Conservation (phyloP, 53 echinoderm and acorn worm genomes). For the Holothuria leucospilota region DNA sequence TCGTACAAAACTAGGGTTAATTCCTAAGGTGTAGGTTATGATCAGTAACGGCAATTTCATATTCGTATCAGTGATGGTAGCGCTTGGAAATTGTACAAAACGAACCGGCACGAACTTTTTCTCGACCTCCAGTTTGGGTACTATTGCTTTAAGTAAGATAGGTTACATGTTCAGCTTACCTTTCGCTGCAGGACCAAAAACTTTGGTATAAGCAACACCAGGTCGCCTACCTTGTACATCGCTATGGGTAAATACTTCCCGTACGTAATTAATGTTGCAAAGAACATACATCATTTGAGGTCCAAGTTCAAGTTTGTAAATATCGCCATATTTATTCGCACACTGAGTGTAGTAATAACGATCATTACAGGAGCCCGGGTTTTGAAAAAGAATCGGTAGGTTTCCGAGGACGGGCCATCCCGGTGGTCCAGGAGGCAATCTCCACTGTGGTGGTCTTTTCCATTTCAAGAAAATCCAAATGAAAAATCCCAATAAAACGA, state of each 20-base stretch:
- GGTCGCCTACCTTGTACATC: slow-evolving; percentile 6
- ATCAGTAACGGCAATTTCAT: too few species aligned
- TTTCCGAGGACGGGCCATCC: slow-evolving; percentile 23
- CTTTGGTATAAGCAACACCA: not conserved
- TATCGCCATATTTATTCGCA: not conserved
- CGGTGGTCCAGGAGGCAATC: slow-evolving; percentile 17
- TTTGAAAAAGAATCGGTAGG: slow-evolving; percentile 9
- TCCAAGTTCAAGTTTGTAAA: slow-evolving; percentile 7
- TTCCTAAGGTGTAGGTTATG: too few species aligned
- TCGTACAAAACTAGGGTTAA: too few species aligned
- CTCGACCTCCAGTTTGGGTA: not conserved
- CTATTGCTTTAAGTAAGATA: too few species aligned
- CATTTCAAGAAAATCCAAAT: not conserved
- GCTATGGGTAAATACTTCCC: slow-evolving; percentile 19
- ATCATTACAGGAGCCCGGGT: not conserved
- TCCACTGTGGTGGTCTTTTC: not conserved
- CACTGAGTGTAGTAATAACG: not conserved
- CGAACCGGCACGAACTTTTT: too few species aligned
- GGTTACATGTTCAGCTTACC: slow-evolving; percentile 19
- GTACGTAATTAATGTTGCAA: slow-evolving; percentile 1
- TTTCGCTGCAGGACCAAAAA: slow-evolving; percentile 7
- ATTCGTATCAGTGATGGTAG: too few species aligned
- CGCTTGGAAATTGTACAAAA: too few species aligned
- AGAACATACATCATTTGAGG: slow-evolving; percentile 25
- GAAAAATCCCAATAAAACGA: too few species aligned